Base-by-base conservation (phyloP, 2,888 invertebrate species). In the Calliopum simillimum region DNA sequence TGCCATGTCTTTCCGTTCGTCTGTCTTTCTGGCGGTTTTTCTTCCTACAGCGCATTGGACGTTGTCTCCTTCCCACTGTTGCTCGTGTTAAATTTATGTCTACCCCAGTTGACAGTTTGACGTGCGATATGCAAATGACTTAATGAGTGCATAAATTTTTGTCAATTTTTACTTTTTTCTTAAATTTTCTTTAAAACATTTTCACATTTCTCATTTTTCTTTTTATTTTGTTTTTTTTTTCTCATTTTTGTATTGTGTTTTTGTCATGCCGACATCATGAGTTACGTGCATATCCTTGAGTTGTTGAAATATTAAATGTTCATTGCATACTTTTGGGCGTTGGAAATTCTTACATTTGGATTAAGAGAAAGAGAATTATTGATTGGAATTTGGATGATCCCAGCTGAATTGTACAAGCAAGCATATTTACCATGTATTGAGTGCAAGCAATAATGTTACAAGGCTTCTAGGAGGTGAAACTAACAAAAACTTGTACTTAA, bases 121-220 rank as follows among this genome's bases (percentile, higher is more conserved):
- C 74, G 74, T 72, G 69, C 71, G 74, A 74, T 71, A 66, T 71
- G 74, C 70, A 73, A 76, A 76, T 75, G 71, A 75, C 76, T 76
- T 76, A 76, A 77, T 73, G 73, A 73, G 71, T 73, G 71, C 68
- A 66, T 62, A 70, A 59, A 73, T 73, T 69, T 69, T 66, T 56
- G 46, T 66, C 33, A 56, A 46, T 47, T 66, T 58, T 56, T 65
- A 51, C 12, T 23, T 21, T 21, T 2, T 51, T 19, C n/a, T 51
- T 11, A 51, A n/a, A 51, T 51, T 51, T 49, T n/a, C n/a, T 21
- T 19, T 51, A 11, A 51, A 51, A 51, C n/a, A 51, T 14, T 14
- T 51, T 51, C n/a, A 16, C 51, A 51, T 51, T 19, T 51, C n/a
- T 51, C 51, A 51, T 51, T 11, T 51, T 63, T 49, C 23, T 63